Evolutionary conservation across 2,888 invertebrate species (phyloP).

Genomic region (Lycophotia porphyrea): DNA sequence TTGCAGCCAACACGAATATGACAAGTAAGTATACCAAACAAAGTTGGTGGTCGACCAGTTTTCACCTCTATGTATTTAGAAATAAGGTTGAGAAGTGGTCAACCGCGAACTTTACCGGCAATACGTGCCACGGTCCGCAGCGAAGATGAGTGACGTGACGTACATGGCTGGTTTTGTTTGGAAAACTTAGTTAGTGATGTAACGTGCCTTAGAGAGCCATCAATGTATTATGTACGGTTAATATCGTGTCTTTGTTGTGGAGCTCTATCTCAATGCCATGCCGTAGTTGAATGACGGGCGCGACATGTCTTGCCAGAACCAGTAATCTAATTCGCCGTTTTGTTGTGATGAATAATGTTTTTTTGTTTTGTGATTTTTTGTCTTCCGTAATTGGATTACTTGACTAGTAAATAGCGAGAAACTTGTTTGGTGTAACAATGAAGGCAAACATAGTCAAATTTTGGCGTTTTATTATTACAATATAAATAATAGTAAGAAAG

Average conservation of each 20-base stretch:
- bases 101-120: slow-evolving; percentile 4
- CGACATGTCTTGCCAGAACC: slow-evolving; percentile 45
- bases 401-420: neutral
- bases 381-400: neutral
- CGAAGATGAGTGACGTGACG: slow-evolving; percentile 32
- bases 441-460: neutral
- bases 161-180: slow-evolving; percentile 41
- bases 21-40: slow-evolving; percentile 65
- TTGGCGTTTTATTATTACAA: neutral
- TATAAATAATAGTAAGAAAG: no score
- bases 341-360: neutral
- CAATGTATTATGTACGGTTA: slow-evolving; percentile 44
- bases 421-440: neutral
- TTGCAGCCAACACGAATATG: slow-evolving; percentile 67
- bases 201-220: slow-evolving; percentile 6
- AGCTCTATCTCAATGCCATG: slow-evolving; percentile 46
- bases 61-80: neutral
- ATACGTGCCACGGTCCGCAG: slow-evolving; percentile 25
- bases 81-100: neutral
- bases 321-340: neutral
- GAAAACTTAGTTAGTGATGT: slow-evolving; percentile 16
- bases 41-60: neutral
- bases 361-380: neutral
- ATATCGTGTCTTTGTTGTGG: slow-evolving; percentile 47
- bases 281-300: slow-evolving; percentile 35